A percentile compares a stretch with the other conserved stretches of the same genome.
Evolutionary conservation across 2,888 invertebrate genomes (phyloP).

Genomic region (Chaitophorus viminalis): DNA sequence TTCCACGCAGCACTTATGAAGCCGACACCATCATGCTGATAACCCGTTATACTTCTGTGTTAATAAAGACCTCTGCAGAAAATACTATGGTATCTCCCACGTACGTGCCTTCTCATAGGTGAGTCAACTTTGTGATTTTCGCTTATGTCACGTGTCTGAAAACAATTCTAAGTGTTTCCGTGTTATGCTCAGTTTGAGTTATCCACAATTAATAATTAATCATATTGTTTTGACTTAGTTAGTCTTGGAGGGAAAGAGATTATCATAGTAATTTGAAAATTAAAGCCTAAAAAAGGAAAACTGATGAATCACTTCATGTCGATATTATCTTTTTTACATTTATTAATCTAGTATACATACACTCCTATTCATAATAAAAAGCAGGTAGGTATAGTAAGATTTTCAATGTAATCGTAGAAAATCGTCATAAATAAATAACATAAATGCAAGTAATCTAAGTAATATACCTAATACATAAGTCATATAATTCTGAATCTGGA

Average conservation of each 20-base stretch:
- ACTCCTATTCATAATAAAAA: no score
- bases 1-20: conserved; percentile 12
- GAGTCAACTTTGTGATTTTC: conserved; percentile 18
- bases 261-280: no score
- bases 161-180: background rate
- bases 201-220: background rate
- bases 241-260: no score
- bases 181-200: background rate
- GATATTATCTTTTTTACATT: no score
- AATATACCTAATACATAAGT: background rate
- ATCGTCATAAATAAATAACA: background rate
- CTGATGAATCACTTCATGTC: no score
- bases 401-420: background rate
- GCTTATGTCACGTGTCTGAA: background rate
- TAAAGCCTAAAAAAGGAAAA: no score
- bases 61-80: conserved; percentile 45
- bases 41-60: conserved; percentile 55
- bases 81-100: conserved; percentile 55
- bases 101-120: conserved; percentile 57
- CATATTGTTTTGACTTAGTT: no score
- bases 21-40: conserved; percentile 43
- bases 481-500: background rate
- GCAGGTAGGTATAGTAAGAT: no score
- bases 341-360: no score
- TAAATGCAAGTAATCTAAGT: background rate